Conservation (phyloP, 2,797 vertebrate species). For the Alosa sapidissima region DNA sequence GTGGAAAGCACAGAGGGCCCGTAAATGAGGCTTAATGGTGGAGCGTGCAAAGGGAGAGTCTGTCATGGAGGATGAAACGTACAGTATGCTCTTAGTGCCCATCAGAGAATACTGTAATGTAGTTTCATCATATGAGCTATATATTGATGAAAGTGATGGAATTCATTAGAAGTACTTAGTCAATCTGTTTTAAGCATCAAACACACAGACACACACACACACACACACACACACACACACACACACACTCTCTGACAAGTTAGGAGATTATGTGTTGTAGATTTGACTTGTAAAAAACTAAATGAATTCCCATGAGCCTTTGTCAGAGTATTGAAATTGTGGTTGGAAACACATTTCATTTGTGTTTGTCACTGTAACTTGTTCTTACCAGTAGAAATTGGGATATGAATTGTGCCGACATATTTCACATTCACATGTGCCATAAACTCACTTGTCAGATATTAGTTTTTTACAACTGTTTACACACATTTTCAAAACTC, state of each 20-base stretch:
- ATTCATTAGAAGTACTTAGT: background rate
- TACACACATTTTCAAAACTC: no score
- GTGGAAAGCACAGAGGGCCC: background rate
- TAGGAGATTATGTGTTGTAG: no score
- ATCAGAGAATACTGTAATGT: background rate
- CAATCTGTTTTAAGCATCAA: background rate
- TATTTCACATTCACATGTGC: no score
- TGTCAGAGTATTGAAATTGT: no score
- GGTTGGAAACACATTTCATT: no score
- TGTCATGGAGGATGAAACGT: background rate
- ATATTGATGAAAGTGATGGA: background rate
- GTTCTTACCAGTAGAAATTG: no score
- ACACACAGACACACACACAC: background rate
- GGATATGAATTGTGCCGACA: no score
- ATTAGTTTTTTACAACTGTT: no score
- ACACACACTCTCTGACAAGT: background rate
- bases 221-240: slow-evolving; percentile 12
- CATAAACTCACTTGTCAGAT: no score
- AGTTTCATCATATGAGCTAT: background rate
- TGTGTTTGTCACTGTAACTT: no score
- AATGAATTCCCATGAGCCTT: no score
- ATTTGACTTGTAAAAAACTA: no score
- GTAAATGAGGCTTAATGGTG: background rate
- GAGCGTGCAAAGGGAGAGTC: background rate
- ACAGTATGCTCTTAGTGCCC: background rate